Percentiles rank a stretch among this genome's conserved stretches.
These are phyloP conservation scores for Matsumurasca onukii DNA, from an alignment of 1,140 invertebrate genomes.

Conservation along the genomic window DNA sequence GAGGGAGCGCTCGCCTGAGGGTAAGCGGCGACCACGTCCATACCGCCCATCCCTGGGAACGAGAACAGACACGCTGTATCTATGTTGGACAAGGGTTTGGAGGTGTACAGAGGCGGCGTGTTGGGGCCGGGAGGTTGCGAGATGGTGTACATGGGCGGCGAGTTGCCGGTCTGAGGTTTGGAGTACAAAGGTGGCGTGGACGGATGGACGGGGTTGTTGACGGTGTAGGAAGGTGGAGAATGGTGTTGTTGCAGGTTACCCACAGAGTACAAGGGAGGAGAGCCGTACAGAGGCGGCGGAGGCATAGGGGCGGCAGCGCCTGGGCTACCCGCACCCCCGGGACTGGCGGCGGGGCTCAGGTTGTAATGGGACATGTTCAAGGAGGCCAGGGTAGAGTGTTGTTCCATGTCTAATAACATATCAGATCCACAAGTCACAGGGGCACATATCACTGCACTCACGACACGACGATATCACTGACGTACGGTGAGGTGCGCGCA, in stretches of 20 bases:
- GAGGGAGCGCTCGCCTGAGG: conserved; percentile 34
- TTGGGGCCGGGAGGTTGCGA: conserved; percentile 37
- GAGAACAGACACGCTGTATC: conserved; percentile 71
- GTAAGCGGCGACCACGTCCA: conserved; percentile 43
- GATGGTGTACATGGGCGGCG: conserved; percentile 49
- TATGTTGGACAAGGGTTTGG: conserved; percentile 50
- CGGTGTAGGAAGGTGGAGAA: too few species aligned
- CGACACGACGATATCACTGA: conserved; percentile 23
- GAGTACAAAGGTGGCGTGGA: conserved; percentile 11
- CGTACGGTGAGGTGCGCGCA: conserved; percentile 28
- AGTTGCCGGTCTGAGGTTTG: conserved; percentile 42
- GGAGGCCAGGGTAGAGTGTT: conserved; percentile 78
- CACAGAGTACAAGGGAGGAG: too few species aligned
- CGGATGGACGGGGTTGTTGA: too few species aligned
- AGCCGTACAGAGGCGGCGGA: conserved; percentile 54
- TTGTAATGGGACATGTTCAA: conserved; percentile 74
- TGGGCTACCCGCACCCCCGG: conserved; percentile 39
- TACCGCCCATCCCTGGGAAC: conserved; percentile 57
- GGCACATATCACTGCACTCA: conserved; percentile 28
- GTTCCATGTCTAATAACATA: conserved; percentile 81
- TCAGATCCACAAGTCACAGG: conserved; percentile 31
- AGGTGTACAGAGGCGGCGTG: neutral
- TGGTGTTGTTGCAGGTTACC: too few species aligned
- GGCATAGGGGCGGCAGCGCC: conserved; percentile 41
- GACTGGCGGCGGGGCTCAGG: conserved; percentile 52